Conservation (phyloP, 2,888 invertebrate genomes). For the Mantis religiosa region DNA sequence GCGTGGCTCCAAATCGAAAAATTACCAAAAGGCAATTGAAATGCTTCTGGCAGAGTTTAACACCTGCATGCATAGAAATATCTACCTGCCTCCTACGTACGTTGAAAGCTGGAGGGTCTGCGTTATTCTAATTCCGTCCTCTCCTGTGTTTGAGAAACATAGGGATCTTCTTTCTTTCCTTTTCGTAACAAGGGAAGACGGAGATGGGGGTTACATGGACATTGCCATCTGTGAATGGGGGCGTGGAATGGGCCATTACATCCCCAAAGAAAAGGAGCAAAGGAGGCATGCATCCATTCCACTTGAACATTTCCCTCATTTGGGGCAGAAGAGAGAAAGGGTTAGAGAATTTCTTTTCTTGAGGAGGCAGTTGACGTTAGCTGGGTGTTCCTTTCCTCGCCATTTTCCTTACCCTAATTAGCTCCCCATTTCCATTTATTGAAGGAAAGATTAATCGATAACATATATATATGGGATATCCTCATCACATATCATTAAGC, state of each 20-base stretch:
- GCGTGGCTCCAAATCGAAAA: neutral
- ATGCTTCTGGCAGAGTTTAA: neutral
- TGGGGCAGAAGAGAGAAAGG: neutral
- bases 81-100: neutral
- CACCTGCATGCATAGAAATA: neutral
- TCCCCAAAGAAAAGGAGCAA: neutral
- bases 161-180: neutral
- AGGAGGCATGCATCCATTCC: neutral
- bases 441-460: neutral
- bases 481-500: neutral
- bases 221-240: conserved; percentile 8
- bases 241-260: conserved; percentile 15
- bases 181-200: neutral
- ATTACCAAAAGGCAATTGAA: neutral
- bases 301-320: neutral
- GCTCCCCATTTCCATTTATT: neutral
- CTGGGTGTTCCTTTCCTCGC: neutral
- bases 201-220: conserved; percentile 3
- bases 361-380: neutral
- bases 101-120: neutral
- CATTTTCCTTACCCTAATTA: neutral
- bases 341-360: neutral
- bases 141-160: neutral
- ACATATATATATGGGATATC: neutral
- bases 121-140: conserved; percentile 1